Base-by-base conservation (phyloP, 2,888 invertebrate genomes). In the Scrobipalpa atriplicella region DNA sequence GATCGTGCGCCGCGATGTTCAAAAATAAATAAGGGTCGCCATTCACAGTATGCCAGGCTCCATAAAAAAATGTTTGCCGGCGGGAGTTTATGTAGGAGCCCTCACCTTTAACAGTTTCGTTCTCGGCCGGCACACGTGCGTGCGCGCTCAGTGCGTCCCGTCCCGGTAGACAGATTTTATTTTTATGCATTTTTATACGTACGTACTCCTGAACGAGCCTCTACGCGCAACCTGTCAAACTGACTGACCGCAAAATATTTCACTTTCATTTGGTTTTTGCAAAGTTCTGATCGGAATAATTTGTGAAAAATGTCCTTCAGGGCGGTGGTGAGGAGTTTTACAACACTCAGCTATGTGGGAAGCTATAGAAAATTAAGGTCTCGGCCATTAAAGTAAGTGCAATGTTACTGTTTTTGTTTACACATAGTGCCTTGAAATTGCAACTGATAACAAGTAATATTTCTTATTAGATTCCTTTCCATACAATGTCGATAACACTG, bases 311-410 rank as follows among this genome's bases (percentile, higher is more conserved):
- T 92, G 92, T 83, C 88, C 65, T 85, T 74, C 41, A 92, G 86
- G 85, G 81, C 88, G 74, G 70, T 89, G 41, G 72, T 81, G 2
- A 82, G 84, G 68, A 88, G 82, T 75, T 82, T 92, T 39, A 83
- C 76, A 68, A 88, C 88, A 0, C 79, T 92, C 9, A 86, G 85
- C 74, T 92, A 86, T 75, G 85, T 92, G 36, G 89, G 87, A 58
- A 83, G 85, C 69, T 92, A 88, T 73, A 91, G 83, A 73, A 89
- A 89, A 77, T 75, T 90, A 8, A 80, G 82, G 72, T 79, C 86
- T 73, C 83, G 84, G 66, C 87, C 89, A 2, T 75, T 83, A 71
- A 88, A 82, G 92, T 92, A 69, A 83, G 86, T 83, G 11, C 47
- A 41, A 16, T n/a, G 47, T 29, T 47, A 29, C 29, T 29, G 13